Evolutionary conservation across 2,797 vertebrate genomes (phyloP).

Genomic region (Aldrovandia affinis): DNA sequence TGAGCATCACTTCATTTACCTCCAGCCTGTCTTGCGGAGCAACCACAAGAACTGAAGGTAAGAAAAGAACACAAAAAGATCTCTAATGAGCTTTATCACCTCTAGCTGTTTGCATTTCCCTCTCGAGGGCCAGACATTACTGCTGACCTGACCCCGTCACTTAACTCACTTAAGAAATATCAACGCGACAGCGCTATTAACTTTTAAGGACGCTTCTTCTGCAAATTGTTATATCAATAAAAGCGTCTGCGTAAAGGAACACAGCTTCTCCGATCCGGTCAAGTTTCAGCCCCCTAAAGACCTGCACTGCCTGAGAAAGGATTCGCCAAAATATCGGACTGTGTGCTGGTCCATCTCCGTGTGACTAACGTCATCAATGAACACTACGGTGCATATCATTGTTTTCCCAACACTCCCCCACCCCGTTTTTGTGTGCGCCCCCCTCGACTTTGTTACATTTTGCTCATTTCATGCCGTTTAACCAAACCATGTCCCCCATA

Average conservation of each 20-base stretch:
- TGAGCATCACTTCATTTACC: neutral
- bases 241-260: neutral
- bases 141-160: neutral
- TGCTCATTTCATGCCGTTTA: neutral
- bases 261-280: neutral
- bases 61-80: neutral
- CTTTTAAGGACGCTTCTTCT: neutral
- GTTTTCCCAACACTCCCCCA: neutral
- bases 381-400: neutral
- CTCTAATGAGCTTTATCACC: slow-evolving; percentile 4
- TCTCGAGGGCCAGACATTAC: neutral
- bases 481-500: neutral
- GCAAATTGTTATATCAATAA: neutral
- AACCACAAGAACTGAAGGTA: neutral
- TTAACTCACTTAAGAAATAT: neutral
- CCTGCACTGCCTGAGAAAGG: neutral
- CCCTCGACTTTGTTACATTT: neutral
- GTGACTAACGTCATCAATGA: neutral
- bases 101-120: neutral
- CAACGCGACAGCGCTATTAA: neutral
- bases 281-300: neutral
- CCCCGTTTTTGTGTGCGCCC: neutral
- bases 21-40: neutral
- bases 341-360: neutral
- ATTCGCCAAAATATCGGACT: neutral